A percentile compares a stretch with the other conserved stretches of the same genome.
Conservation (phyloP, 2,888 invertebrate species). For the Elegia similella region DNA sequence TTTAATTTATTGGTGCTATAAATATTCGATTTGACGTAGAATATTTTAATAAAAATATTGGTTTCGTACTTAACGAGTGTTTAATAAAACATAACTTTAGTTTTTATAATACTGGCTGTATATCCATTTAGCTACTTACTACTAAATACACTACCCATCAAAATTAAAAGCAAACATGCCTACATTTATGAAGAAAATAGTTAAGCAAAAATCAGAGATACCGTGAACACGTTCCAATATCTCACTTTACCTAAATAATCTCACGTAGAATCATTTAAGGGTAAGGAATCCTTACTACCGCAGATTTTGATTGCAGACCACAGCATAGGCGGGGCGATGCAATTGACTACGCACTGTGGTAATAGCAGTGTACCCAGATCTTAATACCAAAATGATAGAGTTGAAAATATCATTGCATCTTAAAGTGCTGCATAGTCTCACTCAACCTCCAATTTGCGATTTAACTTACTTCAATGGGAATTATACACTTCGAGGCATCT, state of each 20-base stretch:
- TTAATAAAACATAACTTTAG: conserved; percentile 2
- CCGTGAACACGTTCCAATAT: not conserved
- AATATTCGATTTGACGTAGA: conserved; percentile 45
- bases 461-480: conserved; percentile 68
- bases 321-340: conserved; percentile 34
- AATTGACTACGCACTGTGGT: conserved; percentile 23
- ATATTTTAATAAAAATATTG: conserved; percentile 11
- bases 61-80: not conserved
- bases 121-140: not conserved
- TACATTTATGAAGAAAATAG: not conserved
- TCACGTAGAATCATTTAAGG: conserved; percentile 27
- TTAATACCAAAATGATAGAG: conserved; percentile 38
- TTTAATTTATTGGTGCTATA: conserved; percentile 65
- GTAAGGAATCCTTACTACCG: conserved; percentile 30
- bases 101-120: not conserved
- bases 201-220: not conserved
- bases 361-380: conserved; percentile 24
- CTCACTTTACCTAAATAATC: not conserved
- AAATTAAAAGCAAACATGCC: not conserved
- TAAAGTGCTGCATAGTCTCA: conserved; percentile 58
- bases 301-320: conserved; percentile 39
- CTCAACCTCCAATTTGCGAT: conserved; percentile 71
- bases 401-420: conserved; percentile 26
- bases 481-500: conserved; percentile 63
- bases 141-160: not conserved